These are phyloP conservation scores for Bactericera cockerelli DNA, from an alignment of 1,140 invertebrate species.

Conservation along the genomic window DNA sequence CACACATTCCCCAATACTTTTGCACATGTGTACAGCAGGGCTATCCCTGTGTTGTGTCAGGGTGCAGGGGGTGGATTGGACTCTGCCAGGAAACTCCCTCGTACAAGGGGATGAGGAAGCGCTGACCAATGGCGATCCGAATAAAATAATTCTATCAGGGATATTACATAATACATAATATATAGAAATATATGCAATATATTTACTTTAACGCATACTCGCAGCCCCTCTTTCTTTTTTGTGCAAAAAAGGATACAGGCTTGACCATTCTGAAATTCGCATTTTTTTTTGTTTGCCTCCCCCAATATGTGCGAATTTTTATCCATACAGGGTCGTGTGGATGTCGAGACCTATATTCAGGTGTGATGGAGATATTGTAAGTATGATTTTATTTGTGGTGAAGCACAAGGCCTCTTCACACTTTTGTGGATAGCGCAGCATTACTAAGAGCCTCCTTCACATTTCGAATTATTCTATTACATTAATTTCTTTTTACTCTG, in stretches of 20 bases:
- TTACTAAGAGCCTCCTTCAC: too few species aligned
- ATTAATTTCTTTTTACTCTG: too few species aligned
- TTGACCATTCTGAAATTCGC: constrained; percentile 4
- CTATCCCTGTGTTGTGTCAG: not conserved
- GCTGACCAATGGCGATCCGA: not conserved
- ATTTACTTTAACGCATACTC: too few species aligned
- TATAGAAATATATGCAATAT: not conserved
- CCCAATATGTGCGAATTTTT: not conserved
- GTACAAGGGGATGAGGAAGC: not conserved
- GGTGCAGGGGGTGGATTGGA: not conserved
- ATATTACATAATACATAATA: too few species aligned
- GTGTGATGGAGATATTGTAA: too few species aligned
- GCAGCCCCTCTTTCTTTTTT: not conserved
- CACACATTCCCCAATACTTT: not conserved
- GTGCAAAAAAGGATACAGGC: not conserved
- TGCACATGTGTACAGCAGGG: constrained; percentile 1
- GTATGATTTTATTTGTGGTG: too few species aligned
- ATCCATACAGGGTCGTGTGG: not conserved
- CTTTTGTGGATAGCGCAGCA: too few species aligned
- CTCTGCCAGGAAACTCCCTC: not conserved
- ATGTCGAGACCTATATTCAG: too few species aligned
- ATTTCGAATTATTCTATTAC: too few species aligned
- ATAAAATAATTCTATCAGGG: not conserved
- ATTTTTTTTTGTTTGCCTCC: not conserved
- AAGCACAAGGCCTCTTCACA: too few species aligned